Evolutionary conservation across 2,113 vertebrate species (phyloP), one percentile per base, ranked within the genome.

Genomic region (Xenopus laevis): DNA sequence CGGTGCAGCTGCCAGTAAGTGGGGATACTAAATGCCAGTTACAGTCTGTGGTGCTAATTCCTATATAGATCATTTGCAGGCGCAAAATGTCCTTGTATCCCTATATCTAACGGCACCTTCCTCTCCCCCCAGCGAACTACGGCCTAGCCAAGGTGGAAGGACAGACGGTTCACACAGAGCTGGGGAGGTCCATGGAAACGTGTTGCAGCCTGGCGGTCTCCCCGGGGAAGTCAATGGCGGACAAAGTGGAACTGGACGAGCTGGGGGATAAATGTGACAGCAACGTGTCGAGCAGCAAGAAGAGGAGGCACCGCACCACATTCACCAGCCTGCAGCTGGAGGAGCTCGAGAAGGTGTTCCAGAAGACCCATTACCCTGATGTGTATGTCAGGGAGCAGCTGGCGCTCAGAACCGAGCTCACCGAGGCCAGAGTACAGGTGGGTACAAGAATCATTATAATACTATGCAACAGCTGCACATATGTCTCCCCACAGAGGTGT

Each of bases 311-410:
- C 85, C 84, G 97, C 80, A 99, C 97, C 10, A 99, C 97, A 40
- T 99, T 99, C 82, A 98, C 95, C 71, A 98, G 95, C 86, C 89
- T 95, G 75, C 97, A 99, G 85, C 88, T 98, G 74, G 97, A 99
- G 78, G 97, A 99, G 81, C 87, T 99, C 71, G 97, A 99, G 88
- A 99, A 98, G 78, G 96, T 99, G 12, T 99, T 99, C 81, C 97
- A 99, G 91, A 99, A 99, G 82, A 98, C 97, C 2, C 97, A 99
- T 85, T 99, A 99, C 44, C 97, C 97, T 0, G 97, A 99, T 80
- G 97, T 99, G 7, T 99, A 99, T n/a, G 97, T 98, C 69, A 86
- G 97, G 82, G 97, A 99, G 71, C 97, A 99, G 85, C 93, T 99
- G 68, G 97, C 97, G 79, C 92, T 98, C 86, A 93, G 97, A 83